Conservation (phyloP, 2,113 vertebrate species). For the Tympanuchus pallidicinctus region DNA sequence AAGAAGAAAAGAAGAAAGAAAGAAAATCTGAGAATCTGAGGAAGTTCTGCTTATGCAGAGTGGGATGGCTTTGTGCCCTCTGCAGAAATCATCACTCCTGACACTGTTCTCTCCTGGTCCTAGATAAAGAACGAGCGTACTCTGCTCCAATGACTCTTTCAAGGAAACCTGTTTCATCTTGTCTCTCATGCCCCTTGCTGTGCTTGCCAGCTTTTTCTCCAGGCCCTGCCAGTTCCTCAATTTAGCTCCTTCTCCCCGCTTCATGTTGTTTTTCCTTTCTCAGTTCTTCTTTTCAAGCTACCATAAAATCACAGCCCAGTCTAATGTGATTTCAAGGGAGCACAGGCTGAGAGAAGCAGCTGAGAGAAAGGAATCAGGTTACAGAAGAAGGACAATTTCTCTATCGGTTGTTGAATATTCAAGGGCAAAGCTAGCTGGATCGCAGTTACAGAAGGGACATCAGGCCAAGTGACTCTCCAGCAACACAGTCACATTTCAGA, state of each 20-base stretch:
- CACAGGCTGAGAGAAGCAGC: constrained; percentile 3
- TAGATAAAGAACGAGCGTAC: neutral
- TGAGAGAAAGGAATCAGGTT: neutral
- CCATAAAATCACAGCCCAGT: constrained; percentile 15
- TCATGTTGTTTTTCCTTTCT: neutral
- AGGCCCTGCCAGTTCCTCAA: neutral
- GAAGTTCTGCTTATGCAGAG: neutral
- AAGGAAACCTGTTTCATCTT: constrained; percentile 1
- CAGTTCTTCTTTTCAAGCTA: neutral
- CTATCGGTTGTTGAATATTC: neutral
- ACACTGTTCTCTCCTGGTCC: neutral
- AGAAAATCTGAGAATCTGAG: neutral
- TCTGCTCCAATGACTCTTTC: neutral
- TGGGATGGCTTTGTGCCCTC: neutral
- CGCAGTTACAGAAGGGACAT: neutral
- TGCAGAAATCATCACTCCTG: neutral
- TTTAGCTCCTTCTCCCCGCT: neutral
- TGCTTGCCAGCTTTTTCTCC: neutral
- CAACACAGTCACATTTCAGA: neutral
- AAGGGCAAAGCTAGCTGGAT: neutral
- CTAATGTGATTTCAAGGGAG: constrained; percentile 16
- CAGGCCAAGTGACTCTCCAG: neutral
- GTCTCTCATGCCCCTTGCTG: neutral
- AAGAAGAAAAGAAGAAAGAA: neutral
- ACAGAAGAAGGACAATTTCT: neutral